Base-by-base conservation (phyloP, 2,797 vertebrate genomes). In the Hemibagrus guttatus region DNA sequence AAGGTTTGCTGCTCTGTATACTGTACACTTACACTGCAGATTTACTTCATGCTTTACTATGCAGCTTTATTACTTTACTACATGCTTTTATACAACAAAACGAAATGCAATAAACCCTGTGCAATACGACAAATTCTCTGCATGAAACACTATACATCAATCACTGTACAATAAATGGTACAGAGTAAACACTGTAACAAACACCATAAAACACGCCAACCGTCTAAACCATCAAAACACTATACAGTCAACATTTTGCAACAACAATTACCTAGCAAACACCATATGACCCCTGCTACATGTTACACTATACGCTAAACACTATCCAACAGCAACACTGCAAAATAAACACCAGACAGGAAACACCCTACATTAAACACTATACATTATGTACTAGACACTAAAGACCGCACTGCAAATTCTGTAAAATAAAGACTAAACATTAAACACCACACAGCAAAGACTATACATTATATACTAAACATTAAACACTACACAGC, bases 1-100 rank as follows among this genome's bases (percentile, higher is more conserved):
- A 61, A 95, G 93, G 93, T 96, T 91, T 88, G 85, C 72, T 52
- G 14, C 9, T 68, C 52, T 46, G 3, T 26, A 61, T 58, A 46
- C n/a, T 61, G 72, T 52, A n/a, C 17, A n/a, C 13, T 0, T 59
- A 21, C 4, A 54, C 1, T 5, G 2, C 49, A 52, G 35, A 16
- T 54, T 80, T 39, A 26, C 61, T 71, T 3, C 42, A 3, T 58
- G 31, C 42, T 46, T 75, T 28, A 61, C 35, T 72, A 0, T 82
- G 61, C 12, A n/a, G 2, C 4, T 66, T 52, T 5, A 23, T 31
- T 79, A 9, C 16, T 81, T 61, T n/a, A n/a, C 23, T 58, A 58
- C 75, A 31, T 4, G 72, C 52, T 49, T 75, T 16, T 28, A 28
- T 1, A 19, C 49, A 19, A 52, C 17, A 28, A 71, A 72, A 61